Evolutionary conservation across 2,113 vertebrate genomes (phyloP).

Genomic region (Pycnonotus jocosus): DNA sequence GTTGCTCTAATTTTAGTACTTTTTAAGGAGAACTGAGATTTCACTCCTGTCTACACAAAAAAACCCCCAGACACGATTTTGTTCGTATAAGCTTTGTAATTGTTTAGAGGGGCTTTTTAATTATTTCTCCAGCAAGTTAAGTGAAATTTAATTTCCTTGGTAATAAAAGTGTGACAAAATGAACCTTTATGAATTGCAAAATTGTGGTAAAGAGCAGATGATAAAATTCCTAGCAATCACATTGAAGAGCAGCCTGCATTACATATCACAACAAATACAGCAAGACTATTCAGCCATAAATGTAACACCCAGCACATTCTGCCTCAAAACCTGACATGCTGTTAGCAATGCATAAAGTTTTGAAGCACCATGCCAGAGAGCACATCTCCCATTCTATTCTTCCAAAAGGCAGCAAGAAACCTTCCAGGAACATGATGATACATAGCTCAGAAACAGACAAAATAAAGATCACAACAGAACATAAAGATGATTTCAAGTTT

Average conservation of each 20-base stretch:
- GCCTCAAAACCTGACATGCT: not conserved
- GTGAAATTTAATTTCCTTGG: slow-evolving; percentile 50
- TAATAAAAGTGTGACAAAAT: slow-evolving; percentile 27
- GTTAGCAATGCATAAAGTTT: not conserved
- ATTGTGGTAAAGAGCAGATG: not conserved
- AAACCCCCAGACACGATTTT: not conserved
- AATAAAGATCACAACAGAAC: not conserved
- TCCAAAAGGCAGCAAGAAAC: not conserved
- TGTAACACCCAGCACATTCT: not conserved
- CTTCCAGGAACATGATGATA: not conserved
- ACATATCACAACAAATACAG: not conserved
- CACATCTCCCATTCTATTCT: not conserved
- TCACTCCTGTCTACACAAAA: slow-evolving; percentile 33
- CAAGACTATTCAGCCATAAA: not conserved
- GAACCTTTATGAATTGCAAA: not conserved
- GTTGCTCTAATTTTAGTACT: slow-evolving; percentile 9
- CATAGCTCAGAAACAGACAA: not conserved
- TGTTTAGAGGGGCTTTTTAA: not conserved
- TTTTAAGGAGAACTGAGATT: slow-evolving; percentile 32
- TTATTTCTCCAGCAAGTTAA: slow-evolving; percentile 44
- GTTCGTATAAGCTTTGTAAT: slow-evolving; percentile 13
- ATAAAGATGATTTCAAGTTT: not conserved
- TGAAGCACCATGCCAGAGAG: not conserved
- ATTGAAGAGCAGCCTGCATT: not conserved
- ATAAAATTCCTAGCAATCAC: not conserved